These are phyloP conservation scores for Campaea margaritaria DNA, from an alignment of 2,888 invertebrate genomes.

Conservation along the genomic window DNA sequence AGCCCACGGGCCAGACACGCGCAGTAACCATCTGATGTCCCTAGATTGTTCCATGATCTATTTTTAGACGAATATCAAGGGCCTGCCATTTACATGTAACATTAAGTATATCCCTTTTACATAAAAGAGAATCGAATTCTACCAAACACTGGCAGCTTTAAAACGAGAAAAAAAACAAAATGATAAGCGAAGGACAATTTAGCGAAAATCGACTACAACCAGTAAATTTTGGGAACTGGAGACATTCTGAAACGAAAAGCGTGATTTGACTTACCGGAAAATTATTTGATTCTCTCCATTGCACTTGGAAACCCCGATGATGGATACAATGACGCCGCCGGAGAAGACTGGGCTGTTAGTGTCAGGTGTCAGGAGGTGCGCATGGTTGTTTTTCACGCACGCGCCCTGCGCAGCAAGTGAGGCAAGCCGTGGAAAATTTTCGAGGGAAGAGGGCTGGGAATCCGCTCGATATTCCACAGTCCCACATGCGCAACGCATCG, in stretches of 20 bases:
- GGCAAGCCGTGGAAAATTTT: constrained; percentile 49
- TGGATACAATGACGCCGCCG: constrained; percentile 61
- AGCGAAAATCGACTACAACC: no score
- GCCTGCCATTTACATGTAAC: not conserved
- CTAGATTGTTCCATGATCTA: constrained; percentile 36
- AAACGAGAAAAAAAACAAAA: constrained; percentile 1
- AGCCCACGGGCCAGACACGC: constrained; percentile 50
- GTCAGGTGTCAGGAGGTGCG: constrained; percentile 71
- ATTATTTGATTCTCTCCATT: constrained; percentile 65
- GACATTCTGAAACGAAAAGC: not conserved
- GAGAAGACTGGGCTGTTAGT: constrained; percentile 58
- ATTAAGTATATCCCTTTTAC: no score
- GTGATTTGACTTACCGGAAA: constrained; percentile 52
- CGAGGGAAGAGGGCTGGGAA: constrained; percentile 32
- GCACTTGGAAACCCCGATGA: constrained; percentile 50
- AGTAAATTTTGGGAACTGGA: no score
- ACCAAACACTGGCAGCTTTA: not conserved
- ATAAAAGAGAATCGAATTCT: not conserved
- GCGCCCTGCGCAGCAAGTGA: constrained; percentile 48
- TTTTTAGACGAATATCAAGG: constrained; percentile 13
- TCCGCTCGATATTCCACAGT: constrained; percentile 50
- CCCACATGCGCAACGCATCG: constrained; percentile 46
- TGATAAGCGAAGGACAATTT: not conserved
- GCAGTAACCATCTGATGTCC: constrained; percentile 45
- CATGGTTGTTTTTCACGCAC: constrained; percentile 59